These are phyloP conservation scores for Stomorhina lunata DNA, from an alignment of 2,888 invertebrate species.

Conservation along the genomic window DNA sequence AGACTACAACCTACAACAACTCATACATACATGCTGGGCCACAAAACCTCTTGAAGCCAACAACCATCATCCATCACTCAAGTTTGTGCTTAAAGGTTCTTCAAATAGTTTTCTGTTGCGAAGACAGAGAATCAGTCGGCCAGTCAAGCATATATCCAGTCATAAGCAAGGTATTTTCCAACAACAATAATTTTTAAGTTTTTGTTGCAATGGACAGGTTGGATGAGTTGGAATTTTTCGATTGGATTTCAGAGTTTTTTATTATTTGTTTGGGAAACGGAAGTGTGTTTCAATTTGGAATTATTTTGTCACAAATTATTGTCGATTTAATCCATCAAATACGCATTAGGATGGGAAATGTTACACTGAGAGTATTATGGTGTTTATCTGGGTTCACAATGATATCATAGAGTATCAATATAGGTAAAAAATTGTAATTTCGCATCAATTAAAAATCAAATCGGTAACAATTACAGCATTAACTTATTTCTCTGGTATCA, in stretches of 20 bases:
- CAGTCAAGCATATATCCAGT: neutral
- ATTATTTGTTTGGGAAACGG: slow-evolving; percentile 23
- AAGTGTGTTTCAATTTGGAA: slow-evolving; percentile 32
- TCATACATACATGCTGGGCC: slow-evolving; percentile 57
- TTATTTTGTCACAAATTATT: slow-evolving; percentile 19
- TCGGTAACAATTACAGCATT: too few species aligned
- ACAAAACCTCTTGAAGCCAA: slow-evolving; percentile 70
- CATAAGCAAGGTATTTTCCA: neutral
- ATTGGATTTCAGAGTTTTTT: neutral
- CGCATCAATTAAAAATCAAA: too few species aligned
- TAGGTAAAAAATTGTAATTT: too few species aligned
- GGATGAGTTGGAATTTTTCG: slow-evolving; percentile 32
- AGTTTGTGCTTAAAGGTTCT: slow-evolving; percentile 36
- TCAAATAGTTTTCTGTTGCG: neutral
- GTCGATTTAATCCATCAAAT: neutral
- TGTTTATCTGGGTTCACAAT: too few species aligned
- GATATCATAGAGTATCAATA: too few species aligned
- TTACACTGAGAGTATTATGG: too few species aligned
- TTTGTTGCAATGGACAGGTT: slow-evolving; percentile 36
- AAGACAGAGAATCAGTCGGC: slow-evolving; percentile 6
- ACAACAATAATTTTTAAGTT: slow-evolving; percentile 12
- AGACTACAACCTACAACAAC: slow-evolving; percentile 69
- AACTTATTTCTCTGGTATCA: too few species aligned
- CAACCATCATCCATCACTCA: slow-evolving; percentile 70
- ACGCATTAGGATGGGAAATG: too few species aligned